These are phyloP conservation scores for Diplogasteroides magnus DNA, from an alignment of 1,140 invertebrate genomes.

Conservation along the genomic window DNA sequence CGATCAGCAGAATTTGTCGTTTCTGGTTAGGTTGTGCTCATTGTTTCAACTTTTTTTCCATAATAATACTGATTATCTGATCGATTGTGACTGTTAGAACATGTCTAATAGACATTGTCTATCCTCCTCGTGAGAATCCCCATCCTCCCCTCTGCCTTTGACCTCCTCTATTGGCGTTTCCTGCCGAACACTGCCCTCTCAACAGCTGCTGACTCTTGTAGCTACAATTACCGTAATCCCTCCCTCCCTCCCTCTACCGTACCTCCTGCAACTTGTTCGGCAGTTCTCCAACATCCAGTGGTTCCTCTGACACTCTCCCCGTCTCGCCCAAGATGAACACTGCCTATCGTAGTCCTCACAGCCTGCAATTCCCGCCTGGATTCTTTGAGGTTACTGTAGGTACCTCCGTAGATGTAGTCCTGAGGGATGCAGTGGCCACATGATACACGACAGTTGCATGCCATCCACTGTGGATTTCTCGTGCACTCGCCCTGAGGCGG, in stretches of 20 bases:
- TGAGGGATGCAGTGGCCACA: slow-evolving; percentile 27
- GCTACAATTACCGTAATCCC: neutral
- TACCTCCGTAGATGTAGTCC: slow-evolving; percentile 29
- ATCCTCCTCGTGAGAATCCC: neutral
- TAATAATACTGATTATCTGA: too few relatives aligned
- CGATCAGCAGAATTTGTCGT: too few relatives aligned
- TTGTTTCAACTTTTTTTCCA: too few relatives aligned
- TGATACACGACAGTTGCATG: slow-evolving; percentile 31
- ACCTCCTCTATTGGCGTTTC: neutral
- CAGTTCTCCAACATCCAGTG: slow-evolving; percentile 36
- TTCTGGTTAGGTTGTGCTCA: too few relatives aligned
- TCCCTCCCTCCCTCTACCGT: neutral
- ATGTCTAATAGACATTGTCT: too few relatives aligned
- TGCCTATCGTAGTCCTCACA: slow-evolving; percentile 28
- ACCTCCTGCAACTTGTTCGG: slow-evolving; percentile 11
- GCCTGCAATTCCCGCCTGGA: slow-evolving; percentile 6
- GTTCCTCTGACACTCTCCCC: slow-evolving; percentile 32
- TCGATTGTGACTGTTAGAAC: too few relatives aligned
- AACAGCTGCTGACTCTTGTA: neutral
- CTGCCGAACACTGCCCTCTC: neutral
- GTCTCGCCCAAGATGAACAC: slow-evolving; percentile 21
- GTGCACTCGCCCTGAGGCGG: slow-evolving; percentile 23
- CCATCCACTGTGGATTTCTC: slow-evolving; percentile 25
- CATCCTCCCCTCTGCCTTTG: neutral
- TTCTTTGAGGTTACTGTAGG: too few relatives aligned